Percentiles rank a stretch among this genome's conserved stretches.
Evolutionary conservation across 2,888 invertebrate genomes (phyloP).

Genomic region (Mellilla xanthometata): DNA sequence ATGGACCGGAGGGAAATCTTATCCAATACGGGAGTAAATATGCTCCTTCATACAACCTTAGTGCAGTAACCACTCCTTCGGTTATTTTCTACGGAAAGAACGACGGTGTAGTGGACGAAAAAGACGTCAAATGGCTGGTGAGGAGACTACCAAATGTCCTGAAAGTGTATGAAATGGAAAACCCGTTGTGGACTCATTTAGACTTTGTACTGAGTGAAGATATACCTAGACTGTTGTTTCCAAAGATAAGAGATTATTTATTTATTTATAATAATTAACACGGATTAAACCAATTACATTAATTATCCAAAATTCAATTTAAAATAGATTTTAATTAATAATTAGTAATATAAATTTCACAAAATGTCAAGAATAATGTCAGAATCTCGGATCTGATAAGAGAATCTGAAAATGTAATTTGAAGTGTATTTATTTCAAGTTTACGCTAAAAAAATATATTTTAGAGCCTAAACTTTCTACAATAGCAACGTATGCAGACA

Average conservation of each 20-base stretch:
- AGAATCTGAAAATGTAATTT: too few species aligned
- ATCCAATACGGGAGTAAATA: constrained; percentile 43
- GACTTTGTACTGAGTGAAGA: constrained; percentile 32
- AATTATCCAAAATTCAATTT: too few species aligned
- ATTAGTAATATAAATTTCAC: too few species aligned
- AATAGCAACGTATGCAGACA: too few species aligned
- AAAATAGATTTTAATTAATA: too few species aligned
- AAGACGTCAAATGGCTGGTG: constrained; percentile 79
- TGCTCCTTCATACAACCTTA: constrained; percentile 54
- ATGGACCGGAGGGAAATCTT: constrained; percentile 49
- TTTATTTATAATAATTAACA: too few species aligned
- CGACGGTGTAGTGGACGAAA: constrained; percentile 83
- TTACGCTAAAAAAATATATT: too few species aligned
- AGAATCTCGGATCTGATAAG: too few species aligned
- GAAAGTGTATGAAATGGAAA: constrained; percentile 77
- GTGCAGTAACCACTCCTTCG: constrained; percentile 47
- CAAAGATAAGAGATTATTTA: constrained; percentile 34
- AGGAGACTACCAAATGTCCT: constrained; percentile 80
- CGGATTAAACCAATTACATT: too few species aligned
- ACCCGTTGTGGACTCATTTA: constrained; percentile 54
- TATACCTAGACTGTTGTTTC: constrained; percentile 30
- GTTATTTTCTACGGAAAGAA: constrained; percentile 55
- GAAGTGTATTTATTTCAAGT: too few species aligned
- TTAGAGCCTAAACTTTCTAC: too few species aligned
- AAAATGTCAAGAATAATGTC: too few species aligned